Evolutionary conservation across 2,113 vertebrate species (phyloP), one percentile per base, ranked within the genome.

Genomic region (Atlantisia rogersi): DNA sequence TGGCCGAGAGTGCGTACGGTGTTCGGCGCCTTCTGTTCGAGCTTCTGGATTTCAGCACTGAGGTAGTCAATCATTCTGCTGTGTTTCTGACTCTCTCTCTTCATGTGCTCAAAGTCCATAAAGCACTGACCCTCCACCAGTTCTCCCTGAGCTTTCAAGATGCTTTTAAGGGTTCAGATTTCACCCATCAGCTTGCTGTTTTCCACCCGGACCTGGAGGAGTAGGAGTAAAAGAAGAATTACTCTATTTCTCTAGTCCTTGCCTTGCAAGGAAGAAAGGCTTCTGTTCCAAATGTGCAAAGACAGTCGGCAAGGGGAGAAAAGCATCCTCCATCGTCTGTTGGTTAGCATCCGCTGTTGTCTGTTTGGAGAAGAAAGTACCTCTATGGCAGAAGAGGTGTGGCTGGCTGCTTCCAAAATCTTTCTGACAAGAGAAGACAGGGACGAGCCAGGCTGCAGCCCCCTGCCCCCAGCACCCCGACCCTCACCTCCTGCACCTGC

Each of bases 121-220:
- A 98, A 90, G 1, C 94, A 88, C 31, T 98, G 94, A 10, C 98
- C 97, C 19, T 96, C 94, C 1, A 53, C 87, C 46, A 58, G 20
- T 28, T 97, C 92, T 2, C 97, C 97, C 84, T 92, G 95, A 9
- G 97, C 93, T 31, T 91, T 84, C 88, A 98, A 92, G 35, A 75
- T 67, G 1, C 70, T 93, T 68, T 99, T 97, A 15, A 98, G 94
- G 4, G 90, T 96, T 44, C 26, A 26, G 68, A 98, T 64, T 90
- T 94, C 97, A n/a, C 96, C 97, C 85, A 92, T 98, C 77, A 99
- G 93, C 86, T 97, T 98, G 92, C 98, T 97, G 71, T 98, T 98
- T 86, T 98, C 97, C 11, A 98, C 92, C 6, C 98, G 94, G 53
- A 97, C 95, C 65, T 91, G 22, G 55, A 88, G 71, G 10, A 24